Conservation (phyloP, 2,888 invertebrate species). For the Perizoma flavofasciatum region DNA sequence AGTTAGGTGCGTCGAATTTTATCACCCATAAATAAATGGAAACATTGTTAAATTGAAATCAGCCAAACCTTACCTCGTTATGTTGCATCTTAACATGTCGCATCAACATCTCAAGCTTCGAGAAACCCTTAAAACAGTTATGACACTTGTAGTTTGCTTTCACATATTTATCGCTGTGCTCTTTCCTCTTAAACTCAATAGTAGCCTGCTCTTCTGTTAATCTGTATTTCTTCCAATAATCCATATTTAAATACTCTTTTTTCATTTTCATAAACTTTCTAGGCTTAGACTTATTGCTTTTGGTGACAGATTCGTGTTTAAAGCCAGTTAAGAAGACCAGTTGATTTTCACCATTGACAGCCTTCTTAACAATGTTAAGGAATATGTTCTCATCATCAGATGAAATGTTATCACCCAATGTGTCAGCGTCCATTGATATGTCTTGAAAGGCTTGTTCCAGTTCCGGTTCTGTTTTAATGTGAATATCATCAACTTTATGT, state of each 20-base stretch:
- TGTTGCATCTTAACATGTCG: constrained; percentile 65
- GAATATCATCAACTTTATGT: constrained; percentile 5
- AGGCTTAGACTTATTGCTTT: constrained; percentile 25
- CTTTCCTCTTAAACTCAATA: constrained; percentile 55
- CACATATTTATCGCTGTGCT: constrained; percentile 55
- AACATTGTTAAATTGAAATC: too few relatives aligned
- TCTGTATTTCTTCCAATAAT: constrained; percentile 60
- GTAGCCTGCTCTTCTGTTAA: constrained; percentile 65
- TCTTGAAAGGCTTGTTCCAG: constrained; percentile 5
- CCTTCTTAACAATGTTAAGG: constrained; percentile 37
- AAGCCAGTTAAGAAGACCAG: constrained; percentile 34
- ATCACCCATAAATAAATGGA: too few relatives aligned
- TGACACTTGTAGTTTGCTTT: constrained; percentile 61
- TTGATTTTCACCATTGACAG: constrained; percentile 35
- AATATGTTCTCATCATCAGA: constrained; percentile 39
- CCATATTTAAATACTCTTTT: constrained; percentile 51
- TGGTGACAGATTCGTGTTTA: constrained; percentile 23
- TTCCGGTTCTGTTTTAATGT: constrained; percentile 26
- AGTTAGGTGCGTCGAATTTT: too few relatives aligned
- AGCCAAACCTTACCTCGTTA: constrained; percentile 53
- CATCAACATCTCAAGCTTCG: constrained; percentile 65
- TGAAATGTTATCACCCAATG: constrained; percentile 16
- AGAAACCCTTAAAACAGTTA: constrained; percentile 69
- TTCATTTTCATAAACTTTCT: constrained; percentile 41
- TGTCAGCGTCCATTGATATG: constrained; percentile 12